phyloP scores from a whole-genome alignment of 2,113 vertebrate species.

The Xiphias gladius region DNA sequence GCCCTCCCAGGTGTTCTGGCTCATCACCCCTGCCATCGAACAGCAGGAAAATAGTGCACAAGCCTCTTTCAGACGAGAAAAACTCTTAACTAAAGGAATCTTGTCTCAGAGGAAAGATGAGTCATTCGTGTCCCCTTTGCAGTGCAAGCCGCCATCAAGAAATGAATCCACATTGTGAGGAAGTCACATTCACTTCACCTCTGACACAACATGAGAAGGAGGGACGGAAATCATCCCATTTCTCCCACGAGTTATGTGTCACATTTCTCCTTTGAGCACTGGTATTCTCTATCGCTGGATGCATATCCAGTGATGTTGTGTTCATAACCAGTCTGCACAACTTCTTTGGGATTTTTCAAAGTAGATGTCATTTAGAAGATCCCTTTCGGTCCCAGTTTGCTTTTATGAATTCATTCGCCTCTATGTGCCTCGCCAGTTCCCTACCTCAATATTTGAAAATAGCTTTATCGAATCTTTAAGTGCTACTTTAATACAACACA shows the following conservation, averaged over 20 bases:
- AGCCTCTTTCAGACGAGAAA: constrained; percentile 39
- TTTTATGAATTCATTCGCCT: constrained; percentile 2
- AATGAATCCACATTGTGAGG: constrained; percentile 42
- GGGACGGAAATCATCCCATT: constrained; percentile 16
- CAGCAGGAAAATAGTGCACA: constrained; percentile 13
- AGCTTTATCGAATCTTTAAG: neutral
- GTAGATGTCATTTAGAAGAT: constrained; percentile 28
- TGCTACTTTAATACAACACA: constrained; percentile 2
- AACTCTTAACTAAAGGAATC: constrained; percentile 39
- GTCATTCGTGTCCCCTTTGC: constrained; percentile 9
- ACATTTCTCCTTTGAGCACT: constrained; percentile 43
- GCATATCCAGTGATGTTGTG: constrained; percentile 37
- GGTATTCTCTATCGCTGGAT: constrained; percentile 26
- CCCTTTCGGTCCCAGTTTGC: neutral
- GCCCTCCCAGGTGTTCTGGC: constrained; percentile 59
- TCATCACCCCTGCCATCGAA: constrained; percentile 52
- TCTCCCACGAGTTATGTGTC: constrained; percentile 14
- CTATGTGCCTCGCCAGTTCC: neutral
- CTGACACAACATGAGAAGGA: constrained; percentile 55
- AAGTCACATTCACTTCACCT: constrained; percentile 39
- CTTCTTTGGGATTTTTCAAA: constrained; percentile 52
- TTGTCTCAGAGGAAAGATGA: constrained; percentile 44
- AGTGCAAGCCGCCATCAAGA: constrained; percentile 11
- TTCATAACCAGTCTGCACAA: constrained; percentile 14
- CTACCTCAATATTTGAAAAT: neutral